Evolutionary conservation across 2,113 vertebrate species (phyloP), one percentile per base, ranked within the genome.

Genomic region (Spea multiplicata): DNA sequence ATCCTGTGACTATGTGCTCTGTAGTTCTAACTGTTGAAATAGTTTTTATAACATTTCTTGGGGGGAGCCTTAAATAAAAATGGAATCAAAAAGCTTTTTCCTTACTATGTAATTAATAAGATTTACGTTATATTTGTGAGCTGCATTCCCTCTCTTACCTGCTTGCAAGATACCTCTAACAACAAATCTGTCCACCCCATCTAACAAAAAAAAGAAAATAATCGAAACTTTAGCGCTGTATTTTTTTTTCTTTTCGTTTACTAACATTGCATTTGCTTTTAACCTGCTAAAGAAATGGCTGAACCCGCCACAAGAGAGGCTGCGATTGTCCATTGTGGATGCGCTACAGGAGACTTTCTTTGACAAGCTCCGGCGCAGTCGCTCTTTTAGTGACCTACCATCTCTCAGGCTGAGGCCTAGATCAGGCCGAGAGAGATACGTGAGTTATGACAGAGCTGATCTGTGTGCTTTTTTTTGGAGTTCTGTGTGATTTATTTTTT

Each of bases 311-410:
- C 92, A 91, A 86, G 92, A 94, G 89, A 94, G 88, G 88, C 94
- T 91, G 74, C 91, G 92, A 86, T 86, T 95, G 85, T 92, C 95
- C 85, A 94, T 97, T 91, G 92, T 97, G 90, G 93, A 94, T 86
- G 91, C 91, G 89, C 94, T 98, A 84, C 92, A 95, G 84, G 95
- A 96, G 86, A 91, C 93, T 86, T 93, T 98, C 88, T 92, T 98
- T 89, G 96, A 97, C 91, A 97, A 95, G 91, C 90, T 98, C 84
- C 95, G 93, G 81, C 94, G 94, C 88, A 96, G 93, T 91, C 93
- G 93, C 87, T 98, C 96, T 76, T 95, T 96, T 90, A 94, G 96
- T 83, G 97, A 98, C 91, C 93, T 98, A 93, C 92, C 97, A 85
- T 96, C 93, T 53, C 94, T 97, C 82, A 93, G 94, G 87, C 94